Conservation (phyloP, 2,888 invertebrate species). For the Ormyrus thymus region DNA sequence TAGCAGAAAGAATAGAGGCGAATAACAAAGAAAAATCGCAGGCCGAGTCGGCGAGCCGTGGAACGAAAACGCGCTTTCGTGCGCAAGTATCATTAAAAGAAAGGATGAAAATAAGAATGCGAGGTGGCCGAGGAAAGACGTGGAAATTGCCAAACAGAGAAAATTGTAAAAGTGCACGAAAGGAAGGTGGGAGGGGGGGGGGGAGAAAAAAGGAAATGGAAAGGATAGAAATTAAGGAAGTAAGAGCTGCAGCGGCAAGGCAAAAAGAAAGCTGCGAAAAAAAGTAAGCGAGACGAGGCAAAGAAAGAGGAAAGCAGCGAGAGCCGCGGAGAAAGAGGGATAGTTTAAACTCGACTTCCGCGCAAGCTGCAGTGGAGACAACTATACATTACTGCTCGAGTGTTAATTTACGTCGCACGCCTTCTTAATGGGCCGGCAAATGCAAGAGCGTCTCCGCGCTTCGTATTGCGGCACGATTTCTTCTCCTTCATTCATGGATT, state of each 20-base stretch:
- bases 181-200: no score
- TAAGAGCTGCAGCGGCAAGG: not conserved
- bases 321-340: slow-evolving; percentile 12
- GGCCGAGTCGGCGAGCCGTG: no score
- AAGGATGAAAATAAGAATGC: slow-evolving; percentile 36
- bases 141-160: slow-evolving; percentile 53
- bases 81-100: slow-evolving; percentile 45
- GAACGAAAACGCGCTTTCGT: slow-evolving; percentile 31
- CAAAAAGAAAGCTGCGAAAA: slow-evolving; percentile 15
- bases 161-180: slow-evolving; percentile 33
- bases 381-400: slow-evolving; percentile 49
- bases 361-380: slow-evolving; percentile 25
- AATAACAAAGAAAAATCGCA: not conserved
- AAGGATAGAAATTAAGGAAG: slow-evolving; percentile 47
- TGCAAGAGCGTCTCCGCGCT: slow-evolving; percentile 12
- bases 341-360: slow-evolving; percentile 44
- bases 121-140: slow-evolving; percentile 19
- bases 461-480: slow-evolving; percentile 2
- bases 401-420: slow-evolving; percentile 51
- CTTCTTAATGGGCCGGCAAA: slow-evolving; percentile 47
- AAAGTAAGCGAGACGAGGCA: not conserved
- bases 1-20: not conserved
- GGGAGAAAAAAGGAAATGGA: slow-evolving; percentile 32
- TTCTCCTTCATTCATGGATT: slow-evolving; percentile 22
- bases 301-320: not conserved